phyloP scores from a whole-genome alignment of 2,113 vertebrate species.

The Dicentrarchus labrax region DNA sequence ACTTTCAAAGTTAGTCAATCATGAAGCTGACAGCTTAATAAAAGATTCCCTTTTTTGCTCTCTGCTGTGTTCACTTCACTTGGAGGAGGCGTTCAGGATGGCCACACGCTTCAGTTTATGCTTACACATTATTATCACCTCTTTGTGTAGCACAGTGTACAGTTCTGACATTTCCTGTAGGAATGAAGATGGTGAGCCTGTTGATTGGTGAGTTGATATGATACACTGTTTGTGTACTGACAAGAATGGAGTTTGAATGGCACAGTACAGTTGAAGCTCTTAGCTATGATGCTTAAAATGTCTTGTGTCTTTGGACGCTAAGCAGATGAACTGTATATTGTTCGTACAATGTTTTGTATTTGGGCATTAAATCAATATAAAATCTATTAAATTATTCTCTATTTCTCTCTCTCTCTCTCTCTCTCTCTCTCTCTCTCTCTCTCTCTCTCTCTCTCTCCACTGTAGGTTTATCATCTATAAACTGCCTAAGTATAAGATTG shows the following conservation, averaged over 20 bases:
- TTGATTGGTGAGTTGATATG: conserved; percentile 92
- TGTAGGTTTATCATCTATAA: conserved; percentile 93
- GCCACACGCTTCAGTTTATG: neutral
- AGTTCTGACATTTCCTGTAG: conserved; percentile 86
- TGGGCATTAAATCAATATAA: neutral
- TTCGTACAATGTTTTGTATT: neutral
- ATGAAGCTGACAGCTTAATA: neutral
- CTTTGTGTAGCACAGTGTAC: conserved; percentile 27
- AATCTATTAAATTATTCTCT: neutral
- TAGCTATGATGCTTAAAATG: neutral
- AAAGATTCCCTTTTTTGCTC: conserved; percentile 35
- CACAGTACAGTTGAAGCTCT: neutral
- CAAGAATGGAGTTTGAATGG: neutral
- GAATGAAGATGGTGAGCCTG: conserved; percentile 88
- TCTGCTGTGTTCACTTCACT: neutral
- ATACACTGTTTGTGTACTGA: too few relatives aligned
- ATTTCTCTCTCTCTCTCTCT: too few relatives aligned
- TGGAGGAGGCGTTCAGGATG: conserved; percentile 46
- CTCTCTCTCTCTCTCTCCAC: neutral
- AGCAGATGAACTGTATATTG: neutral
- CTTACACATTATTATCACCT: conserved; percentile 22
- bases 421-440: too few relatives aligned
- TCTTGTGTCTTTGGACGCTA: neutral
- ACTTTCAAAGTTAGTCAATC: conserved; percentile 42
- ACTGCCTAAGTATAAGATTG: conserved; percentile 84